Evolutionary conservation across 2,113 vertebrate genomes (phyloP).

Genomic region (Heterotilapia buettikoferi): DNA sequence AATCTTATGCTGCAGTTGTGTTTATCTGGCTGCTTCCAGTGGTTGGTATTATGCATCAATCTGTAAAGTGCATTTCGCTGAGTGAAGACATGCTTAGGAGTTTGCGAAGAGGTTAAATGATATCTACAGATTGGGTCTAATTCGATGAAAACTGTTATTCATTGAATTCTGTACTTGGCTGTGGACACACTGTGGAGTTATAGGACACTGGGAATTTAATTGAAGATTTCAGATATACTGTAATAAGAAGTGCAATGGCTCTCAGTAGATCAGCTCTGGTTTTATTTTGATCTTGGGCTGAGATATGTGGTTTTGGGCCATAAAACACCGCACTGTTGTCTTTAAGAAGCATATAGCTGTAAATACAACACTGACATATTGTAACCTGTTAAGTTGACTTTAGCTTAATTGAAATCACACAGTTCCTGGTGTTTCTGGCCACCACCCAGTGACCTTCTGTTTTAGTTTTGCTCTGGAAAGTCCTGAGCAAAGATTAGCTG

Average conservation of each 20-base stretch:
- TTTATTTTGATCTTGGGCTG: not conserved
- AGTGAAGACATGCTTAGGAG: not conserved
- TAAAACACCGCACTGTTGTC: not conserved
- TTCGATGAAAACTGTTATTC: not conserved
- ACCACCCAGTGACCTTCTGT: not conserved
- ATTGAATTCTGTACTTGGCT: not conserved
- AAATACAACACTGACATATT: not conserved
- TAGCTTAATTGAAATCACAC: not conserved
- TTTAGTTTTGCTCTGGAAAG: not conserved
- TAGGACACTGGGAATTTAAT: not conserved
- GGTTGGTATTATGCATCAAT: not conserved
- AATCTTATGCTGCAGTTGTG: not conserved
- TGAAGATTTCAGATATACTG: not conserved
- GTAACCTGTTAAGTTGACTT: not conserved
- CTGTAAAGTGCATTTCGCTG: not conserved
- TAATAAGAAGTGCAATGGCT: not conserved
- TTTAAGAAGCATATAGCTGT: not conserved
- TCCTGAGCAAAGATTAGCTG: not conserved
- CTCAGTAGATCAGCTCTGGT: not conserved
- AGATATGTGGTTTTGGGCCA: not conserved
- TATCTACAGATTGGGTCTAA: not conserved
- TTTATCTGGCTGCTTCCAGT: not conserved
- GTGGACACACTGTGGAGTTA: too few relatives aligned
- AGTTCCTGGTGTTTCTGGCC: not conserved
- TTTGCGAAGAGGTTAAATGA: not conserved